Evolutionary conservation across 2,797 vertebrate genomes (phyloP).

Genomic region (Acridotheres tristis): DNA sequence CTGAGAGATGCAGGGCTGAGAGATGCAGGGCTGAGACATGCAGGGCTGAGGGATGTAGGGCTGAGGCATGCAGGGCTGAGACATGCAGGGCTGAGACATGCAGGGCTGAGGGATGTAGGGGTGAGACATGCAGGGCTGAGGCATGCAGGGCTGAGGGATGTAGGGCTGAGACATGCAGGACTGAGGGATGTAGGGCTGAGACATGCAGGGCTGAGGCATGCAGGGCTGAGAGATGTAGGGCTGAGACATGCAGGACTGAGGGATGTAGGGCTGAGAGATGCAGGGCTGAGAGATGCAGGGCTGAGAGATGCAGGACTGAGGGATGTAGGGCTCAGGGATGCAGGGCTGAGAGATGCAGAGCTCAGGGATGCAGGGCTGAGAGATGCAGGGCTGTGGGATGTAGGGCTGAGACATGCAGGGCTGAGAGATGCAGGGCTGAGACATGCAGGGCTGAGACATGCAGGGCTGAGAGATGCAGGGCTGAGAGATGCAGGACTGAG

Average conservation of each 20-base stretch:
- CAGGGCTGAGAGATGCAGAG: too few relatives aligned
- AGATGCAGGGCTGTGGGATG: too few relatives aligned
- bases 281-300: not conserved
- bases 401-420: not conserved
- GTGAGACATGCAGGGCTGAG: too few relatives aligned
- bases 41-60: too few relatives aligned
- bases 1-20: rapidly evolving
- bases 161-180: rapidly evolving
- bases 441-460: not conserved
- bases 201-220: not conserved
- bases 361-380: not conserved
- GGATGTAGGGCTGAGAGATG: not conserved
- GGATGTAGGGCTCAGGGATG: not conserved
- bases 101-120: not conserved
- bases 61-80: not conserved
- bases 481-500: not conserved
- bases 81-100: not conserved
- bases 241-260: not conserved
- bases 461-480: too few relatives aligned
- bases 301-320: not conserved
- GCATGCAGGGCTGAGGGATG: not conserved
- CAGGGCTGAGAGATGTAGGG: not conserved
- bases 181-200: too few relatives aligned
- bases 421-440: not conserved
- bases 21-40: not conserved